Conservation (phyloP, 2,888 invertebrate species). For the Zelleria hepariella region DNA sequence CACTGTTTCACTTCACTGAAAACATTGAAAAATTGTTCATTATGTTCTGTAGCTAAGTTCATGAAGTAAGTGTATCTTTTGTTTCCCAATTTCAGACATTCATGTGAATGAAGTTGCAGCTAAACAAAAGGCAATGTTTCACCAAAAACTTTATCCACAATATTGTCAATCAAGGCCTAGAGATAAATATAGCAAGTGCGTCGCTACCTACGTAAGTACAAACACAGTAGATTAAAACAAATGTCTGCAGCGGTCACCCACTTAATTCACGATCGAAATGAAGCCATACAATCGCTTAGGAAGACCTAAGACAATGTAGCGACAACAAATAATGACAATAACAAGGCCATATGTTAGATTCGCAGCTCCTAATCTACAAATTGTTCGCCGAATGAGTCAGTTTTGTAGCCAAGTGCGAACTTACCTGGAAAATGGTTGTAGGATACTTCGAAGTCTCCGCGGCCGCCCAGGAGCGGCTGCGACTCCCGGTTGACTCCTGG, state of each 20-base stretch:
- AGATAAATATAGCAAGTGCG: background rate
- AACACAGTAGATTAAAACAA: background rate
- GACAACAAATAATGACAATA: background rate
- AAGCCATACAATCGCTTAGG: background rate
- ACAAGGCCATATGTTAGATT: background rate
- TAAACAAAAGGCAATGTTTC: slow-evolving; percentile 22
- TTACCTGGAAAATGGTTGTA: slow-evolving; percentile 91
- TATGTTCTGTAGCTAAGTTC: slow-evolving; percentile 46
- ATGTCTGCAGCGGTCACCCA: background rate
- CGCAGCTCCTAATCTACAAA: background rate
- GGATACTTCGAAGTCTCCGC: slow-evolving; percentile 79
- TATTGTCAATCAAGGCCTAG: background rate
- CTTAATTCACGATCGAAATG: background rate
- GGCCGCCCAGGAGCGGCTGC: slow-evolving; percentile 92
- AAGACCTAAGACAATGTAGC: background rate
- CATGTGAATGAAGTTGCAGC: slow-evolving; percentile 43
- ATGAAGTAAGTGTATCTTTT: slow-evolving; percentile 24
- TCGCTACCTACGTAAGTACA: background rate
- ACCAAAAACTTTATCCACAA: background rate
- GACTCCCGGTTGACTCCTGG: slow-evolving; percentile 90
- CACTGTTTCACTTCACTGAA: slow-evolving; percentile 53
- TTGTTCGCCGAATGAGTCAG: background rate
- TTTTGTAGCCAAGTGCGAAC: background rate
- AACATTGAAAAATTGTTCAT: slow-evolving; percentile 19
- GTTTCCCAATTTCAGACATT: slow-evolving; percentile 23